Evolutionary conservation across 2,797 vertebrate genomes (phyloP), one percentile per base, ranked within the genome.

Genomic region (Oreochromis grahami): DNA sequence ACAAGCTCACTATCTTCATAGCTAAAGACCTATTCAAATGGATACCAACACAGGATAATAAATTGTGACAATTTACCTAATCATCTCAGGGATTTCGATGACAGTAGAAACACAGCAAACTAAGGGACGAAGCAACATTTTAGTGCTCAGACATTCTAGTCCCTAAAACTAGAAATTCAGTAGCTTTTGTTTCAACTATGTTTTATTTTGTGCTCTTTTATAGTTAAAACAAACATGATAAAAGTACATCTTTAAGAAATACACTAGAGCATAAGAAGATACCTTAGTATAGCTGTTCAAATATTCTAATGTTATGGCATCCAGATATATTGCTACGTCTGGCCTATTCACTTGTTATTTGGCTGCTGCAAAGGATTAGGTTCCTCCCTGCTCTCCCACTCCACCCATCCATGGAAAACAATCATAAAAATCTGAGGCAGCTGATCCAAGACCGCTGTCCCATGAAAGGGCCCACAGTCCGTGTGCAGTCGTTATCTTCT

Each of bases 381-480:
- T 80, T 89, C 86, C 77, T 89, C 85, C 79, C 63, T 51, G 58
- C 29, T 74, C 80, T 85, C 85, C 83, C 70, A 53, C 87, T 88
- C 83, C 90, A 80, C 88, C 87, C 85, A 88, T 90, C 76, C 78
- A 36, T 91, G 93, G 84, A 90, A 91, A 90, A 91, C 81, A 89
- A 88, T 87, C 79, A 68, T 86, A 81, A 88, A 86, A 92, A 83
- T 89, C 24, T 29, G 88, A 90, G 89, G 86, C 81, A 26, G 60
- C n/a, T 36, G 19, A 60, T 89, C 87, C 82, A 77, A 86, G 45
- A 50, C 36, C 3, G 24, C 78, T 26, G 84, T 91, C 85, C 88
- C 84, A 76, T 86, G 86, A 88, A 87, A 91, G 83, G 79, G 29
- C 55, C 77, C 17, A n/a, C 55, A 43, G 84, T 88, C 84, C 53